phyloP scores from a whole-genome alignment of 2,797 vertebrate species.

The Cynodonichthys magdalenae region DNA sequence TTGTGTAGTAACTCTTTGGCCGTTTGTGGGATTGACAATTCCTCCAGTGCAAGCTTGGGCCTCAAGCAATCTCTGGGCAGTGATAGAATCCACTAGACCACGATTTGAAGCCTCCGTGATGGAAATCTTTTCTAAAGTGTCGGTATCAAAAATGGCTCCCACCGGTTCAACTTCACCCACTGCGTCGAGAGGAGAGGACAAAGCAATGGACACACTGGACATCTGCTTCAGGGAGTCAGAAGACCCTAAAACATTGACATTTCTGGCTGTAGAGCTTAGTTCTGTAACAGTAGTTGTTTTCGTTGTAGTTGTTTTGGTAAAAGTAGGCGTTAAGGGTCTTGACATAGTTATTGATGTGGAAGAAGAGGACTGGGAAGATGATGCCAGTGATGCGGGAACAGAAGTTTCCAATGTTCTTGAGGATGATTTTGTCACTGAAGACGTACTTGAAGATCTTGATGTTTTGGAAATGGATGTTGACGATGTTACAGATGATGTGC shows the following conservation, averaged over 20 bases:
- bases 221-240: conserved; percentile 68
- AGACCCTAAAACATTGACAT: conserved; percentile 44
- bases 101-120: conserved; percentile 87
- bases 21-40: conserved; percentile 88
- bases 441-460: conserved; percentile 7
- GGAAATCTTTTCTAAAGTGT: conserved; percentile 91
- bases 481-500: conserved; percentile 19
- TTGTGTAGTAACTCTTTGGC: conserved; percentile 87
- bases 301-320: conserved; percentile 58
- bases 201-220: conserved; percentile 80
- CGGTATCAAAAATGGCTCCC: conserved; percentile 94
- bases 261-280: background rate
- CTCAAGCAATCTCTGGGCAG: conserved; percentile 91
- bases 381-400: conserved; percentile 17
- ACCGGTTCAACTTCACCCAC: conserved; percentile 87
- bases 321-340: conserved; percentile 49
- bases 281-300: conserved; percentile 59
- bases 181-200: conserved; percentile 77
- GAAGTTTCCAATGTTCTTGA: conserved; percentile 18
- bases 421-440: conserved; percentile 25
- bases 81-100: conserved; percentile 92
- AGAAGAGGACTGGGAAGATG: conserved; percentile 32
- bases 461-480: conserved; percentile 20
- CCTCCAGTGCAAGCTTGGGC: conserved; percentile 96
- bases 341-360: conserved; percentile 33